phyloP scores from a whole-genome alignment of 2,888 invertebrate genomes.

The Cistogaster globosa region DNA sequence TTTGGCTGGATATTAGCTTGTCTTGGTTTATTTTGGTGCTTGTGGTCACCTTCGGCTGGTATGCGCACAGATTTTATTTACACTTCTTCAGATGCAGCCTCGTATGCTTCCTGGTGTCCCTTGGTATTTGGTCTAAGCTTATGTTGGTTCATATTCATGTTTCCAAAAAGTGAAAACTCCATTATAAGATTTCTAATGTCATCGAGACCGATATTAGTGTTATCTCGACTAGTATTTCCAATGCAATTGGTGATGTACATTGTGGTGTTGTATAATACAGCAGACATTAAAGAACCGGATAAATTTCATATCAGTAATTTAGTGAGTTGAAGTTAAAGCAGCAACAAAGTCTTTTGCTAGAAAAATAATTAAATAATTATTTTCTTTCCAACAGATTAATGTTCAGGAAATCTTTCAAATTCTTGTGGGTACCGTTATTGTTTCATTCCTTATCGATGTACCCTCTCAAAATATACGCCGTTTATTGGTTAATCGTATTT shows the following conservation, averaged over 20 bases:
- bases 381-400: constrained; percentile 84
- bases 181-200: constrained; percentile 83
- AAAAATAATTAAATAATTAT: neutral
- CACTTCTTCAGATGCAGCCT: constrained; percentile 85
- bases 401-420: constrained; percentile 85
- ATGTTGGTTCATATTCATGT: constrained; percentile 86
- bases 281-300: constrained; percentile 85
- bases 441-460: constrained; percentile 87
- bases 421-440: constrained; percentile 84
- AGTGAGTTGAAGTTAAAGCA: constrained; percentile 83
- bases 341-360: neutral
- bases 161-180: constrained; percentile 74
- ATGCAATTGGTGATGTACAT: constrained; percentile 87
- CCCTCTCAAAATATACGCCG: constrained; percentile 85
- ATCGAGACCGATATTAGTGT: constrained; percentile 85
- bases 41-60: constrained; percentile 86
- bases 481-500: constrained; percentile 82
- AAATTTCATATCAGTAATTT: constrained; percentile 85
- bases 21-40: constrained; percentile 83
- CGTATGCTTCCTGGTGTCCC: constrained; percentile 87
- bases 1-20: constrained; percentile 78
- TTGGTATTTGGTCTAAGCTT: constrained; percentile 86
- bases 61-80: constrained; percentile 86
- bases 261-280: constrained; percentile 87
- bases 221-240: constrained; percentile 87